Evolutionary conservation across 1,140 invertebrate species (phyloP).

Genomic region (Protaetia brevitarsis): DNA sequence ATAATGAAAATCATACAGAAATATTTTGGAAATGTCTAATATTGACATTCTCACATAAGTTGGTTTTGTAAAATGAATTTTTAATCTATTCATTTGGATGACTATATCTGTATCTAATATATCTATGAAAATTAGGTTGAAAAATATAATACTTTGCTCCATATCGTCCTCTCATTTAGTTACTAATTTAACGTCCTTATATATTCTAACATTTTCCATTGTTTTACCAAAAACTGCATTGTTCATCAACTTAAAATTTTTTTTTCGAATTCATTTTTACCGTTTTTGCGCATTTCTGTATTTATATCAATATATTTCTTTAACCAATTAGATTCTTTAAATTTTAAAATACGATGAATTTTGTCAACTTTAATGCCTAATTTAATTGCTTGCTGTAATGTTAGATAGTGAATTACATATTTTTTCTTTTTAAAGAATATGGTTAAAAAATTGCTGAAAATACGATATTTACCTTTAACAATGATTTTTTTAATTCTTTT

Average conservation of each 20-base stretch:
- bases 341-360: constrained; percentile 51
- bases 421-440: constrained; percentile 41
- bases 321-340: constrained; percentile 51
- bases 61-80: constrained; percentile 31
- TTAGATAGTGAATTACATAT: constrained; percentile 52
- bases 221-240: constrained; percentile 24
- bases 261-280: constrained; percentile 49
- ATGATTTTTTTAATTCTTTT: neutral
- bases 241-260: constrained; percentile 23
- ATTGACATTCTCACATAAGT: constrained; percentile 29
- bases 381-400: constrained; percentile 50
- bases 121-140: constrained; percentile 33
- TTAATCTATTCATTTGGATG: constrained; percentile 32
- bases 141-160: constrained; percentile 30
- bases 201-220: constrained; percentile 29
- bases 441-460: constrained; percentile 37
- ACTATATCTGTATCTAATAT: constrained; percentile 33
- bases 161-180: constrained; percentile 28
- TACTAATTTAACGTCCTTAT: constrained; percentile 32
- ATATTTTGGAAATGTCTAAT: constrained; percentile 30
- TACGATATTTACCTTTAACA: no score
- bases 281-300: constrained; percentile 19
- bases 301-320: constrained; percentile 32
- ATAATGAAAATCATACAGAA: constrained; percentile 29
- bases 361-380: constrained; percentile 49